Percentiles rank a stretch among this genome's conserved stretches.
These are phyloP conservation scores for Dasypus novemcinctus DNA, from an alignment of 2,113 vertebrate genomes.

Conservation along the genomic window DNA sequence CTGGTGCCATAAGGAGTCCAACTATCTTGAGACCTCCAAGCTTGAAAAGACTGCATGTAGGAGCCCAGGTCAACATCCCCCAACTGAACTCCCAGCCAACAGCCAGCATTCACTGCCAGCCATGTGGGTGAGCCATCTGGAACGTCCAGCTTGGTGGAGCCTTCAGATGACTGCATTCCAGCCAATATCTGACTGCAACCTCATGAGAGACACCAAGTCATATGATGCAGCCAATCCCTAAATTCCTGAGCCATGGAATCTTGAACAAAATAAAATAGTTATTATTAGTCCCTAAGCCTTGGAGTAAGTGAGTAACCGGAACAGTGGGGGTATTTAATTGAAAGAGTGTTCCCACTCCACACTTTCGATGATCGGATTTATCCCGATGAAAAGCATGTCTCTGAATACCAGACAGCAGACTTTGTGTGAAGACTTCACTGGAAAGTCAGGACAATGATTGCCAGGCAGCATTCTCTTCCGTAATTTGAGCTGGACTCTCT, in stretches of 20 bases:
- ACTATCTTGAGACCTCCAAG: not conserved
- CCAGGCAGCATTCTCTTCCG: not conserved
- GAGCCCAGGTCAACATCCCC: not conserved
- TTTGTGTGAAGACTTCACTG: not conserved
- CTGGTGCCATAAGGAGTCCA: not conserved
- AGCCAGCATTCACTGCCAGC: not conserved
- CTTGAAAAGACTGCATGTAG: not conserved
- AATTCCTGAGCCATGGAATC: not conserved
- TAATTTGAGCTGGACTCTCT: not conserved
- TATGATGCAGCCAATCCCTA: not conserved
- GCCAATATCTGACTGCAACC: not conserved
- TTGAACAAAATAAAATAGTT: not conserved
- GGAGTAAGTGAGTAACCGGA: not conserved
- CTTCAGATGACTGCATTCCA: not conserved
- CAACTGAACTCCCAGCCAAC: not conserved
- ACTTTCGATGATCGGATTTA: not conserved
- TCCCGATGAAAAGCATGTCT: not conserved
- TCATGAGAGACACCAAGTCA: not conserved
- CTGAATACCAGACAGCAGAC: not conserved
- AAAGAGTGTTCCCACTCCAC: not conserved
- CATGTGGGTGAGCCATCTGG: not conserved
- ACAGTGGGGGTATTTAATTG: not conserved
- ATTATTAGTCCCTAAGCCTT: not conserved
- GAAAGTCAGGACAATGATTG: not conserved
- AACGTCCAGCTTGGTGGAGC: not conserved